Conservation (phyloP, 2,888 invertebrate genomes). For the Didymodactylos carnosus region DNA sequence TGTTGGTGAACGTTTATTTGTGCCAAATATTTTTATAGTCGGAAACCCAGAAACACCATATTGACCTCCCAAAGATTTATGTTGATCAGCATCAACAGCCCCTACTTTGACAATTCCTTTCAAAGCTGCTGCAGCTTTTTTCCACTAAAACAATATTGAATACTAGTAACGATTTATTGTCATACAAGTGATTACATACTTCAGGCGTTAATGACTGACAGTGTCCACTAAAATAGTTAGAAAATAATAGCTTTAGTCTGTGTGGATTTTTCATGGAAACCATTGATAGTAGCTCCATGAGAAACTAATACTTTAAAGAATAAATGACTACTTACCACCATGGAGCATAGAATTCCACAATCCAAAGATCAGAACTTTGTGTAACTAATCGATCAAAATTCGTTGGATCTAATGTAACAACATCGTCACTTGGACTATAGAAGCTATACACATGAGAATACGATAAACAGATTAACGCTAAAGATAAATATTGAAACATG, state of each 20-base stretch:
- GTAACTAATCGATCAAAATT: conserved; percentile 52
- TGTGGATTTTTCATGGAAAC: too few species aligned
- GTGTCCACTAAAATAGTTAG: too few species aligned
- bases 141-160: too few species aligned
- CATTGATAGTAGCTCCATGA: neutral
- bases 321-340: conserved; percentile 40
- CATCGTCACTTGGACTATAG: conserved; percentile 30
- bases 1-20: conserved; percentile 57
- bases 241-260: too few species aligned
- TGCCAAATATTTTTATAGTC: conserved; percentile 77
- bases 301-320: neutral
- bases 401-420: conserved; percentile 75
- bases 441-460: neutral
- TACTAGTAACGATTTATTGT: too few species aligned
- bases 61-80: conserved; percentile 55
- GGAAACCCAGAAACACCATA: conserved; percentile 78
- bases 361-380: conserved; percentile 46
- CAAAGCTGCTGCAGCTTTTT: conserved; percentile 71
- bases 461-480: too few species aligned
- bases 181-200: too few species aligned
- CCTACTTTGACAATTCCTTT: conserved; percentile 87
- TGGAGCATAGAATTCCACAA: conserved; percentile 84
- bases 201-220: conserved; percentile 71
- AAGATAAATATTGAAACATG: too few species aligned
- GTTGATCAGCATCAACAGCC: conserved; percentile 72